These are phyloP conservation scores for Candoia aspera DNA, from an alignment of 2,113 vertebrate species.

Conservation along the genomic window DNA sequence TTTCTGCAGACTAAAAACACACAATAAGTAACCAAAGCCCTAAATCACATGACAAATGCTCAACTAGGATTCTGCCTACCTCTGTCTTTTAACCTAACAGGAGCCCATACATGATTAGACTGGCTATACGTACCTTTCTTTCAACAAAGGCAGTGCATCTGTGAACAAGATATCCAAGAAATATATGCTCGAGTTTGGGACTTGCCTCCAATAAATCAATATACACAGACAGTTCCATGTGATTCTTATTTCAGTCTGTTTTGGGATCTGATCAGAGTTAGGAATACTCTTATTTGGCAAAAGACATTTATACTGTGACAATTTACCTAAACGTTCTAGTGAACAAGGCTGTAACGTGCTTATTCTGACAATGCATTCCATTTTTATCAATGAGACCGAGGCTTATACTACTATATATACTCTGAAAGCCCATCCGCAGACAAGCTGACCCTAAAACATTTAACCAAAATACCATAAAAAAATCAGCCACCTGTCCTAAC, in stretches of 20 bases:
- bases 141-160: slow-evolving; percentile 9
- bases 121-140: slow-evolving; percentile 10
- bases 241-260: neutral
- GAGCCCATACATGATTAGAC: slow-evolving; percentile 11
- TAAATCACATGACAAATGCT: slow-evolving; percentile 22
- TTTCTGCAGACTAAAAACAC: neutral
- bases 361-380: neutral
- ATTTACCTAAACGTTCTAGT: neutral
- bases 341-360: neutral
- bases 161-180: slow-evolving; percentile 27
- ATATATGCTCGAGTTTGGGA: slow-evolving; percentile 26
- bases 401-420: neutral
- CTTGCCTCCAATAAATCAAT: slow-evolving; percentile 8
- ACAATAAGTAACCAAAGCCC: slow-evolving; percentile 13
- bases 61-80: slow-evolving; percentile 32
- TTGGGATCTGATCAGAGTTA: slow-evolving; percentile 28
- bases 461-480: neutral
- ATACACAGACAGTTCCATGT: slow-evolving; percentile 24
- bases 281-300: slow-evolving; percentile 36
- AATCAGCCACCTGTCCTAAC: no score
- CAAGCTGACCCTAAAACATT: neutral
- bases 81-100: slow-evolving; percentile 36
- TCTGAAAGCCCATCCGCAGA: neutral
- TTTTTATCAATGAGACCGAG: neutral
- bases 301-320: neutral